A percentile compares a stretch with the other conserved stretches of the same genome.
Conservation (phyloP, 2,888 invertebrate genomes). For the Hyles lineata region DNA sequence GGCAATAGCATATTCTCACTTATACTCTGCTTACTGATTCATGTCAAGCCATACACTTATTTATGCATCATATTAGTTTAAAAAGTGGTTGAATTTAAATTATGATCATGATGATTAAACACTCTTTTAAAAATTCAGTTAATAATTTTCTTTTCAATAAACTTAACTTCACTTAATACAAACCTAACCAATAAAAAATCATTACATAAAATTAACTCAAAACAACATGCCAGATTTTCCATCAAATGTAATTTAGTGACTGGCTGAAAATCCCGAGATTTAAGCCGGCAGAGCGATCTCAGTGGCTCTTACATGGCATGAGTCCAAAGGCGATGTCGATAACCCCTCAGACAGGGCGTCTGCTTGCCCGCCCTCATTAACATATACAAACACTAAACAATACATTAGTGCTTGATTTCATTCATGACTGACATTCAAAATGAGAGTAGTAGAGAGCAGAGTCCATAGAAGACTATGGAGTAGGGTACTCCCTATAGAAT, state of each 20-base stretch:
- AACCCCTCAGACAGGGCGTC: constrained; percentile 6
- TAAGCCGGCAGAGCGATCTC: neutral
- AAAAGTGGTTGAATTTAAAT: too few species aligned
- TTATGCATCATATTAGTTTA: too few species aligned
- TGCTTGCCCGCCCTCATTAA: neutral
- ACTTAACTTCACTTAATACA: too few species aligned
- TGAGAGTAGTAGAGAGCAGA: neutral
- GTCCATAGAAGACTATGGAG: neutral
- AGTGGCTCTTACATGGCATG: neutral
- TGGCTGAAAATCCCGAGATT: neutral
- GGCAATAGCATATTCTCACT: too few species aligned
- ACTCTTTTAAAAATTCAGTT: too few species aligned
- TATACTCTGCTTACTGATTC: too few species aligned
- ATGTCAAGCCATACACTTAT: too few species aligned
- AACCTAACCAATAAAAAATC: too few species aligned
- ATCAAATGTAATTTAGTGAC: neutral
- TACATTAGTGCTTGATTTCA: neutral
- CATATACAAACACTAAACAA: neutral
- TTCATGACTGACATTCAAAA: neutral
- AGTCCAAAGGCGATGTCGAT: constrained; percentile 2
- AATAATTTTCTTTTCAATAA: too few species aligned
- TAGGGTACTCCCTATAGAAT: too few species aligned
- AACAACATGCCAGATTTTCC: neutral
- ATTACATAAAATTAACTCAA: neutral
- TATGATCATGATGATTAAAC: too few species aligned